Base-by-base conservation (phyloP, 2,888 invertebrate genomes). In the Harpagoxenus sublaevis region DNA sequence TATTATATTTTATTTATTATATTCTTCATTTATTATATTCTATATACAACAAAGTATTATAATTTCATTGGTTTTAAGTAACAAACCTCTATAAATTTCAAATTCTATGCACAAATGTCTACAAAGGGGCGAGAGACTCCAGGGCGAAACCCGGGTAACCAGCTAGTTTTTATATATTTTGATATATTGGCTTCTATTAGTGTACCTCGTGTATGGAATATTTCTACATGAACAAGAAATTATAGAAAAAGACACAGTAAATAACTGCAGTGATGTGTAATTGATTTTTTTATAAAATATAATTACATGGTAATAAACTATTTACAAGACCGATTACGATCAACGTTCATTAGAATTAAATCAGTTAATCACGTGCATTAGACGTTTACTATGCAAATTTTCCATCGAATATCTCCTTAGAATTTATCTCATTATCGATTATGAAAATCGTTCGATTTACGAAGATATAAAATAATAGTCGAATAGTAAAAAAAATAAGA, bases 331-430 rank as follows among this genome's bases (percentile, higher is more conserved):
- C 8, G 15, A n/a, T 70, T 70, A 57, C 23, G 10, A 77, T 66
- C 66, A 65, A n/a, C n/a, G 18, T 55, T 18, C 10, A 78, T 77
- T 66, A 66, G 18, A 78, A 68, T 45, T 42, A 70, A 70, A 68
- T 70, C 42, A 53, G 28, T 42, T 66, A 65, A 39, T 42, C 8
- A n/a, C n/a, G 8, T 42, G 4, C 9, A 12, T 28, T n/a, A 65
- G 12, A 51, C 8, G 12, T 53, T 62, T 18, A 8, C 6, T 35
- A 57, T 31, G 45, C 35, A 71, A 71, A 60, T 79, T 48, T 60
- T 35, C 35, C 71, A 57, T 42, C 10, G 28, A 9, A 55, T n/a
- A 42, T 53, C 12, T 45, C 31, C n/a, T 55, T 53, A 5, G 12
- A 60, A 71, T 48, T 15, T 71, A 15, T 57, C 23, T 23, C 15